phyloP scores from a whole-genome alignment of 2,113 vertebrate species.

The Rhinogobius similis region DNA sequence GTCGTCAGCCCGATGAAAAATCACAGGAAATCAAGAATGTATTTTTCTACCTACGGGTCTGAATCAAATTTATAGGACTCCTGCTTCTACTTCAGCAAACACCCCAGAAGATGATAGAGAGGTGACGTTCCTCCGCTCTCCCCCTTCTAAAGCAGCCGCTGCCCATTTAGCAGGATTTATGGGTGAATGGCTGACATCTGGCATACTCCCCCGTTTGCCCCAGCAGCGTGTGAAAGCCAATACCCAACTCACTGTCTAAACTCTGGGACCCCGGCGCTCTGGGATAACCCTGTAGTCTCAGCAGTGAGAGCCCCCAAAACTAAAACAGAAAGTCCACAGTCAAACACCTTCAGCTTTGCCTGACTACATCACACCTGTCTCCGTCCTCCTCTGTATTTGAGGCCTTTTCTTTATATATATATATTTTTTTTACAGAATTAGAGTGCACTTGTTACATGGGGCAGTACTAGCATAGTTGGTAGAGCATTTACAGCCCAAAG shows the following conservation, averaged over 20 bases:
- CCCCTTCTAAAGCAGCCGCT: constrained; percentile 43
- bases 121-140: constrained; percentile 49
- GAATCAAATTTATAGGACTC: constrained; percentile 37
- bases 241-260: constrained; percentile 75
- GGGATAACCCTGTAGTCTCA: constrained; percentile 68
- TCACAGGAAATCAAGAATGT: constrained; percentile 19
- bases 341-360: constrained; percentile 55
- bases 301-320: constrained; percentile 49
- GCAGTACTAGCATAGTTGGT: background rate
- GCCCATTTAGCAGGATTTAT: constrained; percentile 77
- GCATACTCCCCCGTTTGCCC: constrained; percentile 71
- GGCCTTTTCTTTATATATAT: background rate
- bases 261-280: constrained; percentile 68
- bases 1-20: constrained; percentile 33
- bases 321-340: constrained; percentile 50
- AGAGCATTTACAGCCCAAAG: background rate
- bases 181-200: constrained; percentile 72
- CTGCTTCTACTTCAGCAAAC: constrained; percentile 42
- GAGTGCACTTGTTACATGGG: background rate
- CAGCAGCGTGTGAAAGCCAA: constrained; percentile 77
- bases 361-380: constrained; percentile 30
- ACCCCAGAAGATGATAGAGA: constrained; percentile 48
- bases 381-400: constrained; percentile 3
- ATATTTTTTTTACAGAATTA: background rate
- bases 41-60: constrained; percentile 41